These are phyloP conservation scores for Lepetodrilus schrolli DNA, from an alignment of 2,888 invertebrate genomes.

Conservation along the genomic window DNA sequence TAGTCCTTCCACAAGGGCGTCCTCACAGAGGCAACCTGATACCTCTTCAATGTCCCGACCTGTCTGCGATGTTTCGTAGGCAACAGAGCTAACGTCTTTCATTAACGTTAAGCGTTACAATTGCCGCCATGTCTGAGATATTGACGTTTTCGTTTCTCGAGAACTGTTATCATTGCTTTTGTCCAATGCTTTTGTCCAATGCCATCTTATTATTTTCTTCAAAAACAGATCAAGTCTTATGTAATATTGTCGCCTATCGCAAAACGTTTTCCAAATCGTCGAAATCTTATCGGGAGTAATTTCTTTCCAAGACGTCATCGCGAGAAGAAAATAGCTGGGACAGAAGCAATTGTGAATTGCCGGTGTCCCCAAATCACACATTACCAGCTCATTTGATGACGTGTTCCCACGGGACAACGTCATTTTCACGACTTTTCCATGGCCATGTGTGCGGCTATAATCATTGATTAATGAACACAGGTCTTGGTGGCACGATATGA, in stretches of 20 bases:
- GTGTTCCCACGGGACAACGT: not conserved
- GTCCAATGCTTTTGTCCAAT: too few relatives aligned
- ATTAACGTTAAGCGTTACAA: not conserved
- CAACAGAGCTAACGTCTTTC: slow-evolving; percentile 2
- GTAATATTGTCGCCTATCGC: too few relatives aligned
- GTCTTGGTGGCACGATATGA: slow-evolving; percentile 15
- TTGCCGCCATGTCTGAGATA: too few relatives aligned
- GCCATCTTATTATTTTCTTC: too few relatives aligned
- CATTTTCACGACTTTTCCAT: slow-evolving; percentile 1
- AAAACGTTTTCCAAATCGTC: too few relatives aligned
- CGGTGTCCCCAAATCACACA: not conserved
- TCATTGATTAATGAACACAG: slow-evolving; percentile 29
- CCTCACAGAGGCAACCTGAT: not conserved
- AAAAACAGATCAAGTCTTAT: too few relatives aligned
- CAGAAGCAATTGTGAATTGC: slow-evolving; percentile 1
- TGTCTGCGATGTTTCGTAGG: slow-evolving; percentile 8
- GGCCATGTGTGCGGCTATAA: slow-evolving; percentile 10
- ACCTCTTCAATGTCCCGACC: not conserved
- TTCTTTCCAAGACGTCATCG: too few relatives aligned
- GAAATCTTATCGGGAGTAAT: too few relatives aligned
- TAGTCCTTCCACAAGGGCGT: slow-evolving; percentile 2
- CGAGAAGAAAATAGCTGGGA: not conserved
- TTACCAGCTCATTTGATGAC: slow-evolving; percentile 8
- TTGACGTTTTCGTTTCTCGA: too few relatives aligned
- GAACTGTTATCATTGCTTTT: too few relatives aligned